A percentile compares a stretch with the other conserved stretches of the same genome.
Evolutionary conservation across 2,797 vertebrate genomes (phyloP).

Genomic region (Tapirus indicus): DNA sequence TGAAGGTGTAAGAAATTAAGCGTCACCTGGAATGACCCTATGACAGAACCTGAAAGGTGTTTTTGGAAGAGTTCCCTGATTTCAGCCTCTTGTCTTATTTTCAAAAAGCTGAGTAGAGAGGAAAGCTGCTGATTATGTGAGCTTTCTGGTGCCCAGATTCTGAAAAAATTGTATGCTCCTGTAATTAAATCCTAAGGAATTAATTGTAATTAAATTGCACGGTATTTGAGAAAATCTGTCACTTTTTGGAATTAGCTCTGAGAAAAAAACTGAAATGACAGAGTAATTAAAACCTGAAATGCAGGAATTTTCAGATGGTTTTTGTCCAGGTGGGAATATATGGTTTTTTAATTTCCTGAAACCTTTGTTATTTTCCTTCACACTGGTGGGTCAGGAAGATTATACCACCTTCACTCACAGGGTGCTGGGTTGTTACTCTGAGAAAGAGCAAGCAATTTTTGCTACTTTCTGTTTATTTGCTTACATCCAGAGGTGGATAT

Average conservation of each 20-base stretch:
- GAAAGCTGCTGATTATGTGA: slow-evolving; percentile 18
- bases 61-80: slow-evolving; percentile 30
- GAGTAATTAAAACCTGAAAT: slow-evolving; percentile 59
- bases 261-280: slow-evolving; percentile 60
- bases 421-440: neutral
- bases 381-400: neutral
- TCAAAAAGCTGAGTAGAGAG: slow-evolving; percentile 7
- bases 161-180: slow-evolving; percentile 25
- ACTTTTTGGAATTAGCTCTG: slow-evolving; percentile 70
- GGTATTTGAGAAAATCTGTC: slow-evolving; percentile 72
- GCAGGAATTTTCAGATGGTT: neutral
- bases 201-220: slow-evolving; percentile 73
- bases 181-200: slow-evolving; percentile 77
- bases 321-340: neutral
- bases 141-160: slow-evolving; percentile 59
- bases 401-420: neutral
- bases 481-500: neutral
- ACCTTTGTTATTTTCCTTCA: neutral
- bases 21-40: neutral
- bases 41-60: neutral
- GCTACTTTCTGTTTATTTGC: neutral
- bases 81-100: slow-evolving; percentile 46
- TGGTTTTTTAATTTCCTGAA: neutral
- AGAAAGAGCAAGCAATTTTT: neutral
- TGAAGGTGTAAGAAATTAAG: neutral